Conservation (phyloP, 2,113 vertebrate genomes). For the Hemiscyllium ocellatum region DNA sequence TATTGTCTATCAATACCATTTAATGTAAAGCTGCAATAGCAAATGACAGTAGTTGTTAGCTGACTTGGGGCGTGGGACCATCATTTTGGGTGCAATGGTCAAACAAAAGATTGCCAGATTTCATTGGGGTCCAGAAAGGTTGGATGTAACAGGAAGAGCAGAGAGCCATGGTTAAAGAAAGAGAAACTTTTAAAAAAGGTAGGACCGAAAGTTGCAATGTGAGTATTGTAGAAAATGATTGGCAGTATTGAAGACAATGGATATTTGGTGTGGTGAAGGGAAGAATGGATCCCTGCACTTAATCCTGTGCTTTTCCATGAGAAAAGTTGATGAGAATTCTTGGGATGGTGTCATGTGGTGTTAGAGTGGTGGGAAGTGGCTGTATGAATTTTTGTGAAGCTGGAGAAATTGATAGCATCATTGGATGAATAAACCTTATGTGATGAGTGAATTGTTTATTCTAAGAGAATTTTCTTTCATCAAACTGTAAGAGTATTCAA, state of each 20-base stretch:
- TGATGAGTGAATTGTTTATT: background rate
- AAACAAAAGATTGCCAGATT: background rate
- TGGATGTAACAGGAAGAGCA: background rate
- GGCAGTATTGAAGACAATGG: too few species aligned
- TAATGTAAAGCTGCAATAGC: background rate
- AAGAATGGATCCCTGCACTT: too few species aligned
- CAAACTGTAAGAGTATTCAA: background rate
- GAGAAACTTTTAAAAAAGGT: background rate
- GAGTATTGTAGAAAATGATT: too few species aligned
- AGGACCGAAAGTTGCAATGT: too few species aligned
- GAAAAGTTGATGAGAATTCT: too few species aligned
- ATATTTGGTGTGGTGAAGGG: too few species aligned
- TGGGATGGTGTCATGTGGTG: too few species aligned
- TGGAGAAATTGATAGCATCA: background rate
- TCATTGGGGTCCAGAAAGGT: background rate
- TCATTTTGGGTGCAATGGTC: background rate
- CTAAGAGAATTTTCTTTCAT: background rate
- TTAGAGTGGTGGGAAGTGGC: background rate
- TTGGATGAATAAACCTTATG: background rate
- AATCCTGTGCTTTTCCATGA: too few species aligned
- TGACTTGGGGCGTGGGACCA: background rate
- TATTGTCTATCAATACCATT: background rate
- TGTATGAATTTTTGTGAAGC: background rate
- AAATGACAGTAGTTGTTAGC: background rate
- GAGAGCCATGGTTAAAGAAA: background rate